phyloP scores from a whole-genome alignment of 2,113 vertebrate genomes.

The Caranx melampygus region DNA sequence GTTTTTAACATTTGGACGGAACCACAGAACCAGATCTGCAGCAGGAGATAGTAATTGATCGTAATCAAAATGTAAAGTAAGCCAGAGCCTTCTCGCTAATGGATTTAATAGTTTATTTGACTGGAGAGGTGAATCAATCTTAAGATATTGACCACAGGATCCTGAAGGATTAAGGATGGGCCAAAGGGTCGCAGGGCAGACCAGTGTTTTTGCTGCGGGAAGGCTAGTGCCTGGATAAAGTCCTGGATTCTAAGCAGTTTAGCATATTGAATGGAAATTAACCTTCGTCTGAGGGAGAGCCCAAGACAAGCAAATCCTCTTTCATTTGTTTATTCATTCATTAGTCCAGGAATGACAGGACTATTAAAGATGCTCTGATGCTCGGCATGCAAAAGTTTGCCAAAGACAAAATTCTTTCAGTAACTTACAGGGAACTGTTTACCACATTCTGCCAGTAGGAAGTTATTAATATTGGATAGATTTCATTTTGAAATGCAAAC shows the following conservation, averaged over 20 bases:
- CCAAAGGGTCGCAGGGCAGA: conserved; percentile 60
- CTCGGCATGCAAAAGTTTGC: conserved; percentile 45
- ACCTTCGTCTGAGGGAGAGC: conserved; percentile 62
- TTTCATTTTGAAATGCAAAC: conserved; percentile 61
- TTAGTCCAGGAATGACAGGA: conserved; percentile 52
- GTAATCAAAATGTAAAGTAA: conserved; percentile 82
- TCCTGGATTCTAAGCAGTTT: conserved; percentile 69
- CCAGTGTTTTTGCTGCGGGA: conserved; percentile 45
- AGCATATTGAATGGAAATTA: conserved; percentile 81
- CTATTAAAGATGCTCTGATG: conserved; percentile 42
- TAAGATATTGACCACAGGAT: conserved; percentile 76
- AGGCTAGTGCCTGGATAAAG: conserved; percentile 56
- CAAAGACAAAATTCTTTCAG: conserved; percentile 28
- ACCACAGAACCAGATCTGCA: conserved; percentile 38
- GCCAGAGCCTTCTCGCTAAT: conserved; percentile 73
- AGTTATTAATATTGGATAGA: conserved; percentile 51
- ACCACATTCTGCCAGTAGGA: background rate
- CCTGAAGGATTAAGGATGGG: conserved; percentile 75
- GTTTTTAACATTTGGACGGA: conserved; percentile 48
- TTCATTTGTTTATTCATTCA: conserved; percentile 74
- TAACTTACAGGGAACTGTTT: conserved; percentile 21
- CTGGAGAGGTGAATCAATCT: conserved; percentile 83
- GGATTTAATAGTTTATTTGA: conserved; percentile 84
- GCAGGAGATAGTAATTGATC: conserved; percentile 73
- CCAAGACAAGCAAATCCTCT: conserved; percentile 73